Evolutionary conservation across 2,888 invertebrate genomes (phyloP).

Genomic region (Euclidia mi): DNA sequence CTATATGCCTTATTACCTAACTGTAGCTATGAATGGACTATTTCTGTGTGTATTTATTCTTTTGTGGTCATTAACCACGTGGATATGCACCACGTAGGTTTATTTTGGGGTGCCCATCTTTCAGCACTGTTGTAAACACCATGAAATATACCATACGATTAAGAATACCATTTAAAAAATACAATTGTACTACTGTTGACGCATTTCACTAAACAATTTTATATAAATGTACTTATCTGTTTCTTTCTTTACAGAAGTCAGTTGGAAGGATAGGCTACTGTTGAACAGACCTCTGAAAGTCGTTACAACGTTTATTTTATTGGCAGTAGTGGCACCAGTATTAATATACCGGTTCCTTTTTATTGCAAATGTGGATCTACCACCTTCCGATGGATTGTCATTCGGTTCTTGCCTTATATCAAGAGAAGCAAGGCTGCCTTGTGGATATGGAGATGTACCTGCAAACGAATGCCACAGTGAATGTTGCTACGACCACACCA

Average conservation of each 20-base stretch:
- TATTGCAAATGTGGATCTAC: constrained; percentile 61
- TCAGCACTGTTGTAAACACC: no score
- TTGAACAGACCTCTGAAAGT: constrained; percentile 78
- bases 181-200: no score
- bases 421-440: constrained; percentile 71
- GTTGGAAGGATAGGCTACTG: constrained; percentile 79
- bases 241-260: constrained; percentile 75
- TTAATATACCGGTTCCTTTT: constrained; percentile 76
- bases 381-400: constrained; percentile 78
- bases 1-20: no score
- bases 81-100: no score
- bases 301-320: constrained; percentile 57
- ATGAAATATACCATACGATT: no score
- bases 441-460: constrained; percentile 72
- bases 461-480: constrained; percentile 76
- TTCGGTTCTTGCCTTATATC: constrained; percentile 78
- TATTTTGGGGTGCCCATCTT: no score
- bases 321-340: constrained; percentile 69
- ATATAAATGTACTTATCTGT: no score
- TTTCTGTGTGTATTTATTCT: no score
- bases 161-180: no score
- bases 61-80: no score
- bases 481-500: constrained; percentile 86
- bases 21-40: no score
- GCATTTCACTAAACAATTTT: no score